Evolutionary conservation across 2,888 invertebrate genomes (phyloP).

Genomic region (Diplolepis rosae): DNA sequence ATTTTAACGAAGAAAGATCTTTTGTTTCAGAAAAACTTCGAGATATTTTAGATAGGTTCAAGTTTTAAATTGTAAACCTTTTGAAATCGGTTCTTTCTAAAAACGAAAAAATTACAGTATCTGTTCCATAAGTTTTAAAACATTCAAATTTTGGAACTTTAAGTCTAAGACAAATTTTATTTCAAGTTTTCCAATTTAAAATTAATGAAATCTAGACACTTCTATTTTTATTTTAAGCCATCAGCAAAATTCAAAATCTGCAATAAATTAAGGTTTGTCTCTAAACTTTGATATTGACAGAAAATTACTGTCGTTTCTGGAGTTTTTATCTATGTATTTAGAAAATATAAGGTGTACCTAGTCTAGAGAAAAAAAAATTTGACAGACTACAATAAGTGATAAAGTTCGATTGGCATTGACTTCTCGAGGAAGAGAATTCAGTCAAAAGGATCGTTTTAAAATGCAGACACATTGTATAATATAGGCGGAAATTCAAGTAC

Average conservation of each 20-base stretch:
- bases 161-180: too few species aligned
- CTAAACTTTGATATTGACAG: too few species aligned
- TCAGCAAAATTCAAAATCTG: too few species aligned
- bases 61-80: neutral
- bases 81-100: neutral
- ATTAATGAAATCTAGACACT: too few species aligned
- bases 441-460: slow-evolving; percentile 28
- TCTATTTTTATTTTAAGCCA: too few species aligned
- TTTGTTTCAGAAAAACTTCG: neutral
- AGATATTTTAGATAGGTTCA: neutral
- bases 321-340: too few species aligned
- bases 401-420: slow-evolving; percentile 4
- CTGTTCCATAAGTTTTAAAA: too few species aligned
- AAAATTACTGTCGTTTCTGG: too few species aligned
- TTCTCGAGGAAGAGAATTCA: neutral
- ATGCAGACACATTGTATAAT: neutral
- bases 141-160: too few species aligned
- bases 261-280: too few species aligned
- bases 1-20: neutral
- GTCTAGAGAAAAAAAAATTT: neutral
- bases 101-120: neutral
- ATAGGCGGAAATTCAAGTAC: neutral
- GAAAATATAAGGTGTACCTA: too few species aligned
- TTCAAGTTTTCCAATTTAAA: too few species aligned
- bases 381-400: neutral